These are phyloP conservation scores for Scolopax bukidnonensis DNA, from an alignment of 2,797 vertebrate species.

Conservation along the genomic window DNA sequence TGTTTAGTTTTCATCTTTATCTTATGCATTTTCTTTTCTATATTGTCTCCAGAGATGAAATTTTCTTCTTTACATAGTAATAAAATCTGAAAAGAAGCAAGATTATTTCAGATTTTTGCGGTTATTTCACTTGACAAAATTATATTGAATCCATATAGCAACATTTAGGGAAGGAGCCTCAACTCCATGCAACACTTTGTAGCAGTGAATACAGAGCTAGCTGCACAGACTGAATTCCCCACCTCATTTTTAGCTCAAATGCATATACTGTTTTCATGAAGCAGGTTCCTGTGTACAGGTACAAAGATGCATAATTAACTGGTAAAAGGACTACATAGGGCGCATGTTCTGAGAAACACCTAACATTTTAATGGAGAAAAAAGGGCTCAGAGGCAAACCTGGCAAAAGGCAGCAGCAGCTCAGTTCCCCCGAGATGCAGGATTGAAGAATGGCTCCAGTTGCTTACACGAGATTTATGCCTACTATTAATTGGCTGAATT, in stretches of 20 bases:
- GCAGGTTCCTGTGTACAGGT: background rate
- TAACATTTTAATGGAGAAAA: background rate
- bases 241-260: background rate
- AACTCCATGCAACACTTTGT: background rate
- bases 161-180: background rate
- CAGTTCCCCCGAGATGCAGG: background rate
- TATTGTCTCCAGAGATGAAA: background rate
- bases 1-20: background rate
- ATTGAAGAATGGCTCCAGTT: background rate
- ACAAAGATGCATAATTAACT: background rate
- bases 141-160: background rate
- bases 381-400: background rate
- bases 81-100: background rate
- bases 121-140: background rate
- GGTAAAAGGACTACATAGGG: background rate
- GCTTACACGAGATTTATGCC: background rate
- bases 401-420: background rate
- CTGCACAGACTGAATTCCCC: background rate
- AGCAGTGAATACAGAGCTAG: background rate
- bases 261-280: background rate
- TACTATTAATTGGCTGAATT: background rate
- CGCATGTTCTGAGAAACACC: background rate
- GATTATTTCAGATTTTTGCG: background rate
- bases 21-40: background rate
- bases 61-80: background rate